These are phyloP conservation scores for Brienomyrus brachyistius DNA, from an alignment of 2,113 vertebrate species.

Conservation along the genomic window DNA sequence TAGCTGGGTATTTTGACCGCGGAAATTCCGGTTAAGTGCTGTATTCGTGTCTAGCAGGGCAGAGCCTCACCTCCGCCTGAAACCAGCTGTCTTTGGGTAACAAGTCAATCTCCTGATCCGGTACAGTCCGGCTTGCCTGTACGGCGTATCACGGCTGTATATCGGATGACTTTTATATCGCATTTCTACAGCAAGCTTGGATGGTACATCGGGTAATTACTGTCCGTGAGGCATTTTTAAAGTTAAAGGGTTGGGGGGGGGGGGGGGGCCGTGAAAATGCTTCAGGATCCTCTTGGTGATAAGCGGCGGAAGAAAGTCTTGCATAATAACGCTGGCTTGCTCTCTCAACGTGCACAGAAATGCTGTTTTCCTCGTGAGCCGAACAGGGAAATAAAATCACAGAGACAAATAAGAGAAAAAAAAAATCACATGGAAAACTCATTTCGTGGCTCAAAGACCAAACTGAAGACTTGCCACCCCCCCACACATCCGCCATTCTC, in stretches of 20 bases:
- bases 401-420: not conserved
- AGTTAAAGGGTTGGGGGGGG: not conserved
- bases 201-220: not conserved
- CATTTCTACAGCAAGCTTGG: not conserved
- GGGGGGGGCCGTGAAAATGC: not conserved
- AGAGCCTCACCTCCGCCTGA: not conserved
- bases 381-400: not conserved
- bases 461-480: not conserved
- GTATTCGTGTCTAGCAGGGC: not conserved
- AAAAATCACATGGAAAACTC: not conserved
- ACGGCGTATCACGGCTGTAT: not conserved
- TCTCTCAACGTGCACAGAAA: not conserved
- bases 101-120: not conserved
- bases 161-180: not conserved
- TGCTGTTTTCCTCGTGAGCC: not conserved
- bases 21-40: not conserved
- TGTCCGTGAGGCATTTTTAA: not conserved
- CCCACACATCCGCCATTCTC: not conserved
- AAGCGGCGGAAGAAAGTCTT: not conserved
- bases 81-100: not conserved
- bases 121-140: not conserved
- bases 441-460: not conserved
- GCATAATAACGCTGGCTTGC: not conserved
- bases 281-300: not conserved
- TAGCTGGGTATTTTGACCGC: not conserved